A percentile compares a stretch with the other conserved stretches of the same genome.
phyloP scores from a whole-genome alignment of 2,113 vertebrate genomes.

The Progne subis region DNA sequence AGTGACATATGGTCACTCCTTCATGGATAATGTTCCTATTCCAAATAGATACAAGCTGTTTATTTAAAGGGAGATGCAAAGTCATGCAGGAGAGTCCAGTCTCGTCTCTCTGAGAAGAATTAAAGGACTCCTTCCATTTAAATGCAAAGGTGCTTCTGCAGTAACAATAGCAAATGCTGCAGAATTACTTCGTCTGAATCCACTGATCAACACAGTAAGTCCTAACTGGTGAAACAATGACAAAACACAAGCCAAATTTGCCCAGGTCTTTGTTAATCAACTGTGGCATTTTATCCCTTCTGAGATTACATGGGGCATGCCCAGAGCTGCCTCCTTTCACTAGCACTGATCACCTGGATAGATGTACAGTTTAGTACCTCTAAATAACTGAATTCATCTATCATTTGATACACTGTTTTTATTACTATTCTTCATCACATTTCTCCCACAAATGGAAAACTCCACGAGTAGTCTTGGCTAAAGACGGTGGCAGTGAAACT shows the following conservation, averaged over 20 bases:
- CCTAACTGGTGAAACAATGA: neutral
- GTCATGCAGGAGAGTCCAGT: neutral
- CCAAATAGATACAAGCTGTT: neutral
- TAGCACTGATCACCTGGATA: neutral
- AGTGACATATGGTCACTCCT: neutral
- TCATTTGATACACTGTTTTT: neutral
- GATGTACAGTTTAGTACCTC: neutral
- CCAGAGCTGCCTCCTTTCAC: neutral
- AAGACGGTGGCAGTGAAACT: neutral
- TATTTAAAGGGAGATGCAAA: neutral
- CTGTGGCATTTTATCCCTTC: neutral
- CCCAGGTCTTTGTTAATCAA: neutral
- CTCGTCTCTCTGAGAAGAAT: neutral
- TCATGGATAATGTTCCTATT: neutral
- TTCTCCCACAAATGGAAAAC: neutral
- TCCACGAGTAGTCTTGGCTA: neutral
- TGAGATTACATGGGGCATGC: neutral
- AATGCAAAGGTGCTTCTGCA: neutral
- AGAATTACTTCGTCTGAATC: neutral
- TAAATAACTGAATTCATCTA: neutral
- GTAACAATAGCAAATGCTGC: neutral
- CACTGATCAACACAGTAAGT: neutral
- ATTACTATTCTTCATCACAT: neutral
- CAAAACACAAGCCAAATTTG: neutral
- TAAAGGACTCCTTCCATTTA: neutral